Conservation (phyloP, 2,888 invertebrate genomes). For the Chesias legatella region DNA sequence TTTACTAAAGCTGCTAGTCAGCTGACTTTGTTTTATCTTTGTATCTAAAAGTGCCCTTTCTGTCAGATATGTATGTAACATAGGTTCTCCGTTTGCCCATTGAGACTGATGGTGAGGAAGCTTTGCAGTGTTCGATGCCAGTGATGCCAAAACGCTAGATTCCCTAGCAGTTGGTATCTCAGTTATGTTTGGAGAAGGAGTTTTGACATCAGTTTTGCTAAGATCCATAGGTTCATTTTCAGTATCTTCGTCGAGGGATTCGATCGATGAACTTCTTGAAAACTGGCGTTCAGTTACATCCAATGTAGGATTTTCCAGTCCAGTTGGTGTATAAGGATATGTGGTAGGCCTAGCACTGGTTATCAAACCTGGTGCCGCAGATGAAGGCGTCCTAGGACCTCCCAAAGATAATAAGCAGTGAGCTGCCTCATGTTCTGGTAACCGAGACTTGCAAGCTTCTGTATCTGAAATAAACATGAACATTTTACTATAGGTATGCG, state of each 20-base stretch:
- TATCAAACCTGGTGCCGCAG: constrained; percentile 76
- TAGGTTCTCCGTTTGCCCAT: constrained; percentile 81
- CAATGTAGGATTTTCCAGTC: constrained; percentile 44
- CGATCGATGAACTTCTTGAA: constrained; percentile 44
- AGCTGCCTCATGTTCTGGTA: constrained; percentile 92
- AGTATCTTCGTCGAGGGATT: constrained; percentile 54
- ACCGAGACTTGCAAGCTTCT: constrained; percentile 84
- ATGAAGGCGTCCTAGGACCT: constrained; percentile 76
- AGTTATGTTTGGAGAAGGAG: constrained; percentile 47
- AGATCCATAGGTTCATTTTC: constrained; percentile 80
- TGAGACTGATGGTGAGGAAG: constrained; percentile 79
- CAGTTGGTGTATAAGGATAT: constrained; percentile 82
- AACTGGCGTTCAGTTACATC: constrained; percentile 52
- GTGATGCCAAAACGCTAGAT: constrained; percentile 81
- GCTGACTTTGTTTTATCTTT: constrained; percentile 85
- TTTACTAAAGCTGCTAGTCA: constrained; percentile 60
- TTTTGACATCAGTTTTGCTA: constrained; percentile 65
- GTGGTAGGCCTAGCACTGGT: constrained; percentile 83
- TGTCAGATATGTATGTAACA: constrained; percentile 86
- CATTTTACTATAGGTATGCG: not conserved
- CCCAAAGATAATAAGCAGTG: constrained; percentile 89
- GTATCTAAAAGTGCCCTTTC: constrained; percentile 86
- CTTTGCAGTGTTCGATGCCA: constrained; percentile 83
- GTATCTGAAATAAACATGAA: constrained; percentile 64
- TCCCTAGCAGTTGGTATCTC: constrained; percentile 83